Evolutionary conservation across 30 jellyfish, hydroid and myxozoan genomes (phyloP), one percentile per base, ranked within the genome.

Genomic region (Hydractinia echinata): DNA sequence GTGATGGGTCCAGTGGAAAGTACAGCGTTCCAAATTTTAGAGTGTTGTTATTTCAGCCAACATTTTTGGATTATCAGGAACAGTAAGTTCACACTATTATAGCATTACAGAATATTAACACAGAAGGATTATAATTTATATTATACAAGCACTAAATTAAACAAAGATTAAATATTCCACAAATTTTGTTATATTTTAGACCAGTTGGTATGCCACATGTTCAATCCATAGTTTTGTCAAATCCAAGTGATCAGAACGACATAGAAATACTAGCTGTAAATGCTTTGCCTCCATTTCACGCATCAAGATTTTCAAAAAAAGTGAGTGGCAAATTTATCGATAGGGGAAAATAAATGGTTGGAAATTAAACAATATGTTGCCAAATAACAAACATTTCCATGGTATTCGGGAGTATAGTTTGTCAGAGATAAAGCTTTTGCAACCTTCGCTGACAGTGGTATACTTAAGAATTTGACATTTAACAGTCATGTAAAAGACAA

Each of bases 201-300:
- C 79, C 89, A 61, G 96, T 92, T 82, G 98, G 98, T 51, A 87
- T 92, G 95, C 96, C 98, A 13, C 77, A 82, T 56, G 87, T 86
- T 77, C 94, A 81, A 81, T 64, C 85, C 48, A 93, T 92, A 56
- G 82, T 90, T 51, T 68, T 92, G 8, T 55, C 71, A 7, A 92
- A 92, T 83, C 98, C 98, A 39, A 92, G 98, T 76, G 87, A 76
- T 81, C 72, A 84, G 73, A 84, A 86, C 84, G 87, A 78, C 49
- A 64, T 92, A 20, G 88, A 82, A 54, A 53, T 92, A 14, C 8
- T 84, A 71, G 72, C 92, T 53, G 79, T 89, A 10, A 79, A 53
- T 20, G 79, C 87, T 30, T 76, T 86, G 49, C 97, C 95, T 39
- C 97, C 84, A 76, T 85, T 90, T 66, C 97, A 84, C 81, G 83